phyloP scores from a whole-genome alignment of 2,888 invertebrate genomes.

The Pristionchus exspectatus region DNA sequence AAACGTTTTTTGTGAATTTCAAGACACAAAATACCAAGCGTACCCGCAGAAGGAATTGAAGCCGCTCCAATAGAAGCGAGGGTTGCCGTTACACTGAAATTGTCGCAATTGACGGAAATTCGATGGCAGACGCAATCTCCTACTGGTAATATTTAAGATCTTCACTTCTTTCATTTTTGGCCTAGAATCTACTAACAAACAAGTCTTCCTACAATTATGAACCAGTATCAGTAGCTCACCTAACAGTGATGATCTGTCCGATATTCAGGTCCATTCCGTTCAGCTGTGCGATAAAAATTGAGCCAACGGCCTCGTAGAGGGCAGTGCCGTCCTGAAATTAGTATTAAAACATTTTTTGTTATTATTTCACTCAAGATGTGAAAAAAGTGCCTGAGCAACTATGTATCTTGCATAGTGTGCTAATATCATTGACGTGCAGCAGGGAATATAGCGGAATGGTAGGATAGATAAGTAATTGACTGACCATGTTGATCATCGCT shows the following conservation, averaged over 20 bases:
- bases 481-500: conserved; percentile 87
- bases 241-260: conserved; percentile 90
- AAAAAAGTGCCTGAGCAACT: no score
- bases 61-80: conserved; percentile 97
- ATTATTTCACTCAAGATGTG: no score
- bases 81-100: conserved; percentile 91
- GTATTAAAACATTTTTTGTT: not conserved
- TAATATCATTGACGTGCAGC: no score
- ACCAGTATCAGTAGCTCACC: conserved; percentile 83
- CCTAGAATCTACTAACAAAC: no score
- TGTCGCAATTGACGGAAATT: no score
- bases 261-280: conserved; percentile 88
- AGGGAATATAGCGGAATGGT: no score
- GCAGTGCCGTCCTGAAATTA: conserved; percentile 80
- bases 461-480: not conserved
- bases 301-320: conserved; percentile 90
- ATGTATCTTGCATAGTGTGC: no score
- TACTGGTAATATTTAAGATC: no score
- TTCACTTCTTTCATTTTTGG: no score
- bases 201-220: conserved; percentile 70
- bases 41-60: conserved; percentile 84
- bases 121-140: no score
- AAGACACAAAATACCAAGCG: no score
- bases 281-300: conserved; percentile 91
- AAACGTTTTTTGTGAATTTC: no score